Base-by-base conservation (phyloP, 2,888 invertebrate genomes). In the Halictus ligatus region DNA sequence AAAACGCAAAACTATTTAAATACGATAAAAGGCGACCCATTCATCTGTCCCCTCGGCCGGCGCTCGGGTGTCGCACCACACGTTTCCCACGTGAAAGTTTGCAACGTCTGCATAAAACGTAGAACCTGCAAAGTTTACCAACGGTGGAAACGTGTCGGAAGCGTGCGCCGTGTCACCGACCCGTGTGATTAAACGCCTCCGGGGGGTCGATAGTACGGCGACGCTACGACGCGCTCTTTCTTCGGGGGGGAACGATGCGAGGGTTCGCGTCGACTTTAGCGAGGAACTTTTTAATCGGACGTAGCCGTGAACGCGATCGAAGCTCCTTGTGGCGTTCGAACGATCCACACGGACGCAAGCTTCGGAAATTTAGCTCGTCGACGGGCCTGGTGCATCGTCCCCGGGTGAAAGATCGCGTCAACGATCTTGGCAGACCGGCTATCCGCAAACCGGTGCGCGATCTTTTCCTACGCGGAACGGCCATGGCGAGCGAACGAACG, bases 61-160 rank as follows among this genome's bases (percentile, higher is more conserved):
- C 73, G 75, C 81, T 74, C 77, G 64, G 18, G 15, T 29, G 69
- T 69, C 40, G 40, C 35, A 21, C 12, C 71, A 18, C 71, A 58
- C 80, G 83, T 89, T 89, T 90, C 81, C 64, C 89, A 84, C 83
- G 81, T 75, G 83, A 92, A 89, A 92, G 90, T 92, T 91, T 92
- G 91, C 91, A 88, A 87, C 77, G 87, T 88, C 92, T 93, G 82
- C 92, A 92, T 93, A 92, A 92, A 93, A 93, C 92, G 92, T 92
- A 94, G 93, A 84, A 82, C 87, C 84, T 86, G 90, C 92, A 89
- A 93, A 93, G 91, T 92, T 91, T 88, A 35, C 73, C 21, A 35
- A 35, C 29, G 60, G 74, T 86, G 88, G 85, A 88, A 89, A 88
- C 75, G 48, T 25, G 50, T 15, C 25, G n/a, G 13, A n/a, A 43